These are phyloP conservation scores for Pholis gunnellus DNA, from an alignment of 2,113 vertebrate genomes.

Conservation along the genomic window DNA sequence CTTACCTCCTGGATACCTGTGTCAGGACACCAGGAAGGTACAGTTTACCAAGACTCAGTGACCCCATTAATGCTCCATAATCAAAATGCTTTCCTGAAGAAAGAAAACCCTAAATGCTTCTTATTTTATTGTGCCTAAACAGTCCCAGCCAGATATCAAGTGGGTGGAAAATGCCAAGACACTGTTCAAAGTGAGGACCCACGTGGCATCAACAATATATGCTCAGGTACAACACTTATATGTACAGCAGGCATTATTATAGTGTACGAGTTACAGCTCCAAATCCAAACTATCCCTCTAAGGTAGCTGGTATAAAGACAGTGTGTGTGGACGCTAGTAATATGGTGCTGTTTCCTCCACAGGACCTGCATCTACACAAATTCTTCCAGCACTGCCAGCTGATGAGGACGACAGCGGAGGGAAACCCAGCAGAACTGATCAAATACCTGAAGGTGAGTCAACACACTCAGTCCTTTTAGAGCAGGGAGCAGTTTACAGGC, in stretches of 20 bases:
- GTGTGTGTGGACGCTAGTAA: not conserved
- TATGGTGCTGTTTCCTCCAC: slow-evolving; percentile 27
- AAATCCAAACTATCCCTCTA: not conserved
- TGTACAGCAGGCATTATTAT: not conserved
- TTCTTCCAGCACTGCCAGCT: slow-evolving; percentile 96
- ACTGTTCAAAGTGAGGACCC: slow-evolving; percentile 91
- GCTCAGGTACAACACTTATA: slow-evolving; percentile 86
- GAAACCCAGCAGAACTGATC: slow-evolving; percentile 90
- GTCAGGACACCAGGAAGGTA: slow-evolving; percentile 87
- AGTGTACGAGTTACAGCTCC: not conserved
- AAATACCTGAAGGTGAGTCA: slow-evolving; percentile 93
- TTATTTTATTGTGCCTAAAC: slow-evolving; percentile 12
- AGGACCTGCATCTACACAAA: slow-evolving; percentile 97
- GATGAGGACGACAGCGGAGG: slow-evolving; percentile 87
- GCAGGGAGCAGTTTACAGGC: not conserved
- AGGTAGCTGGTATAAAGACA: not conserved
- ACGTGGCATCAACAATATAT: slow-evolving; percentile 93
- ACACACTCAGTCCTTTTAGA: not conserved
- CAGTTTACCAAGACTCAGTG: not conserved
- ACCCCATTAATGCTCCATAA: not conserved
- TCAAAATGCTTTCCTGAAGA: not conserved
- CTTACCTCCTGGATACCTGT: slow-evolving; percentile 91
- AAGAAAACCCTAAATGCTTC: not conserved
- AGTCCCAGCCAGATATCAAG: slow-evolving; percentile 88
- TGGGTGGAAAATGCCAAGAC: slow-evolving; percentile 97